A percentile compares a stretch with the other conserved stretches of the same genome.
Evolutionary conservation across 2,113 vertebrate genomes (phyloP).

Genomic region (Grus americana): DNA sequence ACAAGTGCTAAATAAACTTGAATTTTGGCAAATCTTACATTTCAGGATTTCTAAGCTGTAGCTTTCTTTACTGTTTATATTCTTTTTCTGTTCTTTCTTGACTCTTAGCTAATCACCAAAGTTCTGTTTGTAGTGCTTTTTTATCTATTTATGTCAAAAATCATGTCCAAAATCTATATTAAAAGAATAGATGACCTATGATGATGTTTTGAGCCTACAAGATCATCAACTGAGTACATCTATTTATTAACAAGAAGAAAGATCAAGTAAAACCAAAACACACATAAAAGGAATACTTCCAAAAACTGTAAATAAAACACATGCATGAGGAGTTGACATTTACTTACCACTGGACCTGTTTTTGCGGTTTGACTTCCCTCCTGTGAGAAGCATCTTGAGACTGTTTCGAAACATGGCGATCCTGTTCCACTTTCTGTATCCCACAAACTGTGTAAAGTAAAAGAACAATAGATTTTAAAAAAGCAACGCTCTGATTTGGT

Average conservation of each 20-base stretch:
- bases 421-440: conserved; percentile 48
- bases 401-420: conserved; percentile 97
- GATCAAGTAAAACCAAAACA: background rate
- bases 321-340: background rate
- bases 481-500: fast-evolving
- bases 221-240: background rate
- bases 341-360: conserved; percentile 93
- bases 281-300: background rate
- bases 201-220: background rate
- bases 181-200: background rate
- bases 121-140: background rate
- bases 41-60: background rate
- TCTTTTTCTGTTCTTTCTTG: background rate
- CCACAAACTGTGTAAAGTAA: conserved; percentile 54
- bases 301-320: background rate
- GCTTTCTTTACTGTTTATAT: background rate
- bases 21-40: background rate
- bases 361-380: conserved; percentile 95
- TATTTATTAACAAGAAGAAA: background rate
- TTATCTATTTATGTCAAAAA: background rate
- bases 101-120: background rate
- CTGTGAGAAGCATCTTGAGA: conserved; percentile 98
- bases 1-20: background rate
- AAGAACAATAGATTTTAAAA: background rate
- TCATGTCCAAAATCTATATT: background rate